Evolutionary conservation across 2,797 vertebrate genomes (phyloP).

Genomic region (Xiphorhynchus erythropygius): DNA sequence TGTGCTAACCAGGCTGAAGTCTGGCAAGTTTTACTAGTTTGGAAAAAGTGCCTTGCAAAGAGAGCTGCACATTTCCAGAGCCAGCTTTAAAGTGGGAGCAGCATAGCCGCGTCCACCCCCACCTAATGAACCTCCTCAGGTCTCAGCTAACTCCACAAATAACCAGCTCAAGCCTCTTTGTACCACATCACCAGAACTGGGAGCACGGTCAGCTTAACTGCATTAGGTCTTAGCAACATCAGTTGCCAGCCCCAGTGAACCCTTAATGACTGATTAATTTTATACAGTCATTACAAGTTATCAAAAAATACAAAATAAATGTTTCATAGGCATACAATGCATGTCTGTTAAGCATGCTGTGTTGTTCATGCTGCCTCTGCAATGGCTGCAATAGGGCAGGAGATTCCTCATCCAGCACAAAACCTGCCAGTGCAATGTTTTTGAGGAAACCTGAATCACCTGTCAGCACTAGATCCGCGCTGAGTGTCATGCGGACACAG

Average conservation of each 20-base stretch:
- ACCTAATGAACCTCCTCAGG: neutral
- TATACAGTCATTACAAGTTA: neutral
- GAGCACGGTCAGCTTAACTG: conserved; percentile 33
- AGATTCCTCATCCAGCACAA: neutral
- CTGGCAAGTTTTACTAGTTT: neutral
- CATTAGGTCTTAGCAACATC: neutral
- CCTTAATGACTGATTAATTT: neutral
- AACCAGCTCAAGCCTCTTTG: conserved; percentile 33
- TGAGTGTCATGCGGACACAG: neutral
- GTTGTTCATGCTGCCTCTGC: neutral
- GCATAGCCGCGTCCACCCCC: neutral
- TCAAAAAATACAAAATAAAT: neutral
- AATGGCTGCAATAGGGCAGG: neutral
- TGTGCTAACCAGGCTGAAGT: neutral
- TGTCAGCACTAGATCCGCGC: neutral
- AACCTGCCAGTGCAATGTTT: neutral
- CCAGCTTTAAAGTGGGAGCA: neutral
- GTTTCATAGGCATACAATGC: neutral
- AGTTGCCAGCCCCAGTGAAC: neutral
- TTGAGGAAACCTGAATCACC: neutral
- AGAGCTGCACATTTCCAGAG: neutral
- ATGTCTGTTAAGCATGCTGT: neutral
- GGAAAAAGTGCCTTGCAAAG: conserved; percentile 4
- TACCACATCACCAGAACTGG: neutral
- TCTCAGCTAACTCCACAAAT: conserved; percentile 30